These are phyloP conservation scores for Coboldia fuscipes DNA, from an alignment of 1,140 invertebrate species.

Conservation along the genomic window DNA sequence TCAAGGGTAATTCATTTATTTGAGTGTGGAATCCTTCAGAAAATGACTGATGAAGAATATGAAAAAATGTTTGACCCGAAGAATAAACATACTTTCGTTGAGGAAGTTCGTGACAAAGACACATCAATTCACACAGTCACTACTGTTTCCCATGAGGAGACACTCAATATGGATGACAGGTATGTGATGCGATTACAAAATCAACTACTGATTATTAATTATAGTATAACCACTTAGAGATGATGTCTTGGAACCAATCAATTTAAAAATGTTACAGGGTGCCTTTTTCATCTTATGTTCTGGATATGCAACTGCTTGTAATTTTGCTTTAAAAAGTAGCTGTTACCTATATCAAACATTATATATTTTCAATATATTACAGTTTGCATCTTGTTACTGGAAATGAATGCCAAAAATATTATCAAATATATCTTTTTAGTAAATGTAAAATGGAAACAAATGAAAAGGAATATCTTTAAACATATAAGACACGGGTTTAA, in stretches of 20 bases:
- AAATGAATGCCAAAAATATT: too few relatives aligned
- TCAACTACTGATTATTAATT: background rate
- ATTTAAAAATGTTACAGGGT: conserved; percentile 37
- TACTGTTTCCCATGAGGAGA: conserved; percentile 1
- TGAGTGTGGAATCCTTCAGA: conserved; percentile 43
- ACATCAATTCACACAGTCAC: conserved; percentile 1
- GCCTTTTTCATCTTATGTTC: conserved; percentile 38
- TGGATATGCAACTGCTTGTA: conserved; percentile 22
- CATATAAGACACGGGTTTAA: too few relatives aligned
- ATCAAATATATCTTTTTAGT: too few relatives aligned
- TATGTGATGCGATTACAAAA: conserved; percentile 8
- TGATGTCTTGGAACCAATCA: conserved; percentile 31
- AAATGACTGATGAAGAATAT: conserved; percentile 46
- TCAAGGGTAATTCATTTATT: conserved; percentile 42
- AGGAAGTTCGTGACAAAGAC: background rate
- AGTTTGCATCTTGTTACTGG: too few relatives aligned
- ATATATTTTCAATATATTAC: too few relatives aligned
- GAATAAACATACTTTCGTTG: conserved; percentile 11
- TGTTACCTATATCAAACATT: too few relatives aligned
- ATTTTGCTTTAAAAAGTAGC: too few relatives aligned
- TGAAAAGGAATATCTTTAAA: too few relatives aligned
- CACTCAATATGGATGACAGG: conserved; percentile 2
- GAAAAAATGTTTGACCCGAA: conserved; percentile 31
- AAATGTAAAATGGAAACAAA: too few relatives aligned
- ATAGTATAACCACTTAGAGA: conserved; percentile 4